Conservation (phyloP, 2,113 vertebrate species). For the Paradoxurus hermaphroditus region DNA sequence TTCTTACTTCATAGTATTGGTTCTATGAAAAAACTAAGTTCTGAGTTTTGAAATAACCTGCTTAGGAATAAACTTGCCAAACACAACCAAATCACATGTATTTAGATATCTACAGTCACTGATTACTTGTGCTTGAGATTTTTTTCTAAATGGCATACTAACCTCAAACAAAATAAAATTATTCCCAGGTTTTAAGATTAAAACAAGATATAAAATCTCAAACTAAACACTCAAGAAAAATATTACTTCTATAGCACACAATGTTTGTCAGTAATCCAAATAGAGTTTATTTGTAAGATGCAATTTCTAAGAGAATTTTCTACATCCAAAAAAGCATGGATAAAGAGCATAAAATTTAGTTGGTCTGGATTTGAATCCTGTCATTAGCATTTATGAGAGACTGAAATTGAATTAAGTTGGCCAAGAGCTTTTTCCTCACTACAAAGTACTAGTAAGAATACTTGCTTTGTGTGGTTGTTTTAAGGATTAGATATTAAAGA, state of each 20-base stretch:
- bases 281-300: background rate
- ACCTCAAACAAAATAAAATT: background rate
- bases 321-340: background rate
- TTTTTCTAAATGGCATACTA: background rate
- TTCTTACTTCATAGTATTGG: background rate
- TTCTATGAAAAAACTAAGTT: background rate
- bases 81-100: conserved; percentile 4
- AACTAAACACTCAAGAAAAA: conserved; percentile 27
- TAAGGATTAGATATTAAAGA: background rate
- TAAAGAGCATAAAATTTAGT: background rate
- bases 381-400: background rate
- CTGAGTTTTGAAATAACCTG: background rate
- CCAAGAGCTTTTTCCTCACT: background rate
- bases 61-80: background rate
- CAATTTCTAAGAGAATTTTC: conserved; percentile 15
- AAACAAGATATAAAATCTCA: background rate
- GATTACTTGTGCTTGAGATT: background rate
- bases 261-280: background rate
- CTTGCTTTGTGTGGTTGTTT: background rate
- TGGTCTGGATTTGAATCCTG: background rate
- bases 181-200: background rate
- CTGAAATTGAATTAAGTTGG: background rate
- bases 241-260: background rate
- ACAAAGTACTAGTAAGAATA: background rate
- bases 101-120: background rate